Evolutionary conservation across 2,797 vertebrate species (phyloP).

Genomic region (Pelobates cultripes): DNA sequence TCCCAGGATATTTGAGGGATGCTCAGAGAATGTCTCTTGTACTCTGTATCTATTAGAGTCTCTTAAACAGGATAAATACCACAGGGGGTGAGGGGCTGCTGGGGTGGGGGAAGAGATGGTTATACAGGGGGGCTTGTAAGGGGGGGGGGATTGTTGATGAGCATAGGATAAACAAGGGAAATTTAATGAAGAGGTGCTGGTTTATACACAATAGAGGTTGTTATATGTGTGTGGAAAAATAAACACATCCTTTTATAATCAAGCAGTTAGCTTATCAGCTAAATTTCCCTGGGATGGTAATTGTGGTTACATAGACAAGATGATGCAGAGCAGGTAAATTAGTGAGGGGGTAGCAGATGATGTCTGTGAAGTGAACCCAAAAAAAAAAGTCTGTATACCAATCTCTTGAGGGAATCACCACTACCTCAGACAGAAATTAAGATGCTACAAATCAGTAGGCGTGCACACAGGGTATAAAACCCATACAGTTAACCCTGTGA

Average conservation of each 20-base stretch:
- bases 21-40: slow-evolving; percentile 1
- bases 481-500: not conserved
- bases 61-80: slow-evolving; percentile 3
- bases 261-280: too few relatives aligned
- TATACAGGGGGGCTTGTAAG: not conserved
- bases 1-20: slow-evolving; percentile 52
- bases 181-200: not conserved
- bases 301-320: not conserved
- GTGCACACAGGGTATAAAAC: slow-evolving; percentile 3
- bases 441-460: slow-evolving; percentile 19
- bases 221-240: too few relatives aligned
- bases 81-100: not conserved
- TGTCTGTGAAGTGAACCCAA: slow-evolving; percentile 9
- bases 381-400: slow-evolving; percentile 17
- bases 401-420: slow-evolving; percentile 33
- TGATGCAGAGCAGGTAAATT: slow-evolving; percentile 16
- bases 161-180: too few relatives aligned
- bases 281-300: not conserved
- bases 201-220: too few relatives aligned
- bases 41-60: slow-evolving; percentile 8
- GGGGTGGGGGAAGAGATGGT: slow-evolving; percentile 34
- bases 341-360: not conserved
- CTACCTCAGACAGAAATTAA: slow-evolving; percentile 12
- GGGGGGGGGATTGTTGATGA: not conserved
- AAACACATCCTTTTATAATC: too few relatives aligned